Evolutionary conservation across 2,888 invertebrate species (phyloP), one percentile per base, ranked within the genome.

Genomic region (Drosophila suboccidentalis): DNA sequence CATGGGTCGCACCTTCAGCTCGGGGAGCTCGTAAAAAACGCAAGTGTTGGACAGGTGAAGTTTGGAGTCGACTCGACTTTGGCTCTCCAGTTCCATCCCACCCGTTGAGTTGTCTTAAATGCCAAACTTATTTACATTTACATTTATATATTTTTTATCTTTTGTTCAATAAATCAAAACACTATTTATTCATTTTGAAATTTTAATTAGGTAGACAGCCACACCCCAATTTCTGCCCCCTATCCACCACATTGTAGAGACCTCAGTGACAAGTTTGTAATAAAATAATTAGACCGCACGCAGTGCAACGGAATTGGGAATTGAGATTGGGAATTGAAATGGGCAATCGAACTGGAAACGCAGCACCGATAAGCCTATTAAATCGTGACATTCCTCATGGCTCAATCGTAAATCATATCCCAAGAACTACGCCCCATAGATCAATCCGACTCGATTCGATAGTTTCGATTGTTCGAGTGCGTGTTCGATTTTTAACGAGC

Each of bases 201-300:
- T 85, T 87, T 86, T 89, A 89, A 86, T 86, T 89, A 87, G 72
- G 60, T 55, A 71, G 55, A 32, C 39, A 36, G 36, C 60, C 71
- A 71, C 59, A 43, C 71, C 77, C 64, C 58, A 26, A 17, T 47
- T 62, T 26, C 34, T 1, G 19, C 34, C 13, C 0, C 19, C 5
- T 22, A 4, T 22, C 22, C 22, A 4, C 26, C 26, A 26, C 26
- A 26, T 29, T 29, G 29, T 17, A 43, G n/a, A 38, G n/a, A 38
- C 15, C 9, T 54, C 67, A 57, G 53, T 69, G 69, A 77, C 65
- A 65, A 71, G 84, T 71, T 83, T 39, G 81, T 87, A 87, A 89
- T 89, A 78, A 86, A 89, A 89, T 89, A 86, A 86, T 86, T 89
- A 88, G 90, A 86, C 90, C 90, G 73, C 86, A 86, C 86, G 88